Evolutionary conservation across 2,888 invertebrate genomes (phyloP).

Genomic region (Stenotaenia linearis): DNA sequence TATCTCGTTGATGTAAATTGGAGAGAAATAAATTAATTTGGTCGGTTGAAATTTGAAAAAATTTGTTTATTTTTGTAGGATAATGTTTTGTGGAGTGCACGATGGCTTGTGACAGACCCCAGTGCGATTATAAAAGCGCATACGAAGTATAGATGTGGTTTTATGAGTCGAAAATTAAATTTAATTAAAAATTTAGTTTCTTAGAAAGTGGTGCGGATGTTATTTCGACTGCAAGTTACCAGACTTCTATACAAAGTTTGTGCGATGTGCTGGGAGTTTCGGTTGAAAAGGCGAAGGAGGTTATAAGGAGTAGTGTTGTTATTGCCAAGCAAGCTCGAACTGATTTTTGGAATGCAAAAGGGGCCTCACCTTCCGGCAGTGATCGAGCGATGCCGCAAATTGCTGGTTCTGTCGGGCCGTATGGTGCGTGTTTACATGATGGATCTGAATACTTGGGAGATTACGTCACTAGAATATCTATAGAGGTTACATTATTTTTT

Average conservation of each 20-base stretch:
- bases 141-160: slow-evolving; percentile 59
- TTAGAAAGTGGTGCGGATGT: slow-evolving; percentile 75
- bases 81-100: slow-evolving; percentile 83
- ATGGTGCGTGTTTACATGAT: slow-evolving; percentile 82
- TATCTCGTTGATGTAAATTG: slow-evolving; percentile 53
- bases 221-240: slow-evolving; percentile 83
- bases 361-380: not conserved
- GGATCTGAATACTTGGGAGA: slow-evolving; percentile 89
- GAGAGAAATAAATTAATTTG: not conserved
- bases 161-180: not conserved
- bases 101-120: slow-evolving; percentile 71
- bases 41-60: slow-evolving; percentile 34
- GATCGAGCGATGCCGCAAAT: slow-evolving; percentile 55
- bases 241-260: slow-evolving; percentile 70
- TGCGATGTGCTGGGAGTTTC: slow-evolving; percentile 64
- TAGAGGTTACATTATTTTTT: slow-evolving; percentile 38
- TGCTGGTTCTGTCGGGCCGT: slow-evolving; percentile 87
- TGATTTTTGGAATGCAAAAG: slow-evolving; percentile 36
- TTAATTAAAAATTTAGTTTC: slow-evolving; percentile 43
- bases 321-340: slow-evolving; percentile 67
- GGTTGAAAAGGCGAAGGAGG: slow-evolving; percentile 60
- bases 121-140: slow-evolving; percentile 73
- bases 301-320: slow-evolving; percentile 67
- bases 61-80: slow-evolving; percentile 57
- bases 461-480: slow-evolving; percentile 45